Conservation (phyloP, 1,140 invertebrate species). For the Brachystomella parvula region DNA sequence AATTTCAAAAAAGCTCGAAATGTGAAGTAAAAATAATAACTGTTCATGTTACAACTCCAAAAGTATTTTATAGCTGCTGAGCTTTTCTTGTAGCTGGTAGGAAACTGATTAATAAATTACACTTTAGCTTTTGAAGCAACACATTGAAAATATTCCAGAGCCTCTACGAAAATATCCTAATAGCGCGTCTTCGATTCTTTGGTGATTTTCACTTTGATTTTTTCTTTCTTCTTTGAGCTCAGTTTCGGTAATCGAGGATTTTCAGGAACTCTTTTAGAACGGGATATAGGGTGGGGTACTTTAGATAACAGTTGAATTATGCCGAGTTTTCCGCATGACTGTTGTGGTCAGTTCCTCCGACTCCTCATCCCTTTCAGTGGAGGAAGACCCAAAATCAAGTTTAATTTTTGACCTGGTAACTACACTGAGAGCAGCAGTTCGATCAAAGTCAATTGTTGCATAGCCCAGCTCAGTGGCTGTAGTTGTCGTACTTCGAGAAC, state of each 20-base stretch:
- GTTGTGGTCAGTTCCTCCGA: slow-evolving; percentile 48
- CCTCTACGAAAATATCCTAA: too few relatives aligned
- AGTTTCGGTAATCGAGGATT: background rate
- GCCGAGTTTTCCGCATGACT: slow-evolving; percentile 56
- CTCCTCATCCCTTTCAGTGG: slow-evolving; percentile 27
- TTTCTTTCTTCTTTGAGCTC: background rate
- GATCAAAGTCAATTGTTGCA: slow-evolving; percentile 87
- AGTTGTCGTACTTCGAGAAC: slow-evolving; percentile 45
- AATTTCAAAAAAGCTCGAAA: too few relatives aligned
- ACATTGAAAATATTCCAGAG: too few relatives aligned
- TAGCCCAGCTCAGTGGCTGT: slow-evolving; percentile 58
- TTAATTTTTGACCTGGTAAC: slow-evolving; percentile 37
- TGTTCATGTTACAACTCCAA: too few relatives aligned
- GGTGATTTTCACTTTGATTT: background rate
- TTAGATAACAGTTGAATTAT: slow-evolving; percentile 50
- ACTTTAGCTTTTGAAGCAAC: too few relatives aligned
- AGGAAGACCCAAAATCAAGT: slow-evolving; percentile 16
- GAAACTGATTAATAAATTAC: too few relatives aligned
- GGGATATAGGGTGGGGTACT: too few relatives aligned
- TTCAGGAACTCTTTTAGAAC: background rate
- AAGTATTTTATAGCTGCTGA: too few relatives aligned
- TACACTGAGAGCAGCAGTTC: slow-evolving; percentile 67
- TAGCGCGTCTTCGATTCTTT: background rate
- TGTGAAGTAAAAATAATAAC: too few relatives aligned
- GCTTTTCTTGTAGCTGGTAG: too few relatives aligned